A percentile compares a stretch with the other conserved stretches of the same genome.
These are phyloP conservation scores for Polyergus mexicanus DNA, from an alignment of 1,140 invertebrate species.

Conservation along the genomic window DNA sequence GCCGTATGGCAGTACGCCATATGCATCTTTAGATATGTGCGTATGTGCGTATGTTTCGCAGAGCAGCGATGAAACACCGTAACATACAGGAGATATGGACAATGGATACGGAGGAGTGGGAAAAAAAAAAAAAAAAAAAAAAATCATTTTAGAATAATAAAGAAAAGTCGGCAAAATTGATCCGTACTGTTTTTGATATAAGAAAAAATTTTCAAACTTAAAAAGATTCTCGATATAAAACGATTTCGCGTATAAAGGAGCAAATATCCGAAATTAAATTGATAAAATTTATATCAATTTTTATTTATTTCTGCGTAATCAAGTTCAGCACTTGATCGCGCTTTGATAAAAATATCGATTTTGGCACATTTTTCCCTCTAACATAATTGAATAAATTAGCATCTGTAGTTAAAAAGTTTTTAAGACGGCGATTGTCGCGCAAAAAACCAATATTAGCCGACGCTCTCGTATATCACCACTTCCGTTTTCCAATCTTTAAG, in stretches of 20 bases:
- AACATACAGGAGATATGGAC: slow-evolving; percentile 54
- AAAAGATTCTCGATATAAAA: no score
- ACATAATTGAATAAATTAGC: slow-evolving; percentile 12
- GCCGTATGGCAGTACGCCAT: not conserved
- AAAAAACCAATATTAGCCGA: not conserved
- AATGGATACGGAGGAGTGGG: slow-evolving; percentile 36
- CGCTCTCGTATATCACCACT: not conserved
- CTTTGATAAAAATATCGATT: no score
- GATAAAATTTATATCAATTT: no score
- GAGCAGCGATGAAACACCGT: slow-evolving; percentile 43
- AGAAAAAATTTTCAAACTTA: no score
- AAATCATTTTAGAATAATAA: not conserved
- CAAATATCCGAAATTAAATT: no score
- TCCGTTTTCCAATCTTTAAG: slow-evolving; percentile 16
- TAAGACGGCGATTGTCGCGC: not conserved
- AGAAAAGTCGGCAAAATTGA: no score
- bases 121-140: slow-evolving; percentile 39
- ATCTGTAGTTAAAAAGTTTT: not conserved
- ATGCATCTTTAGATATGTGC: slow-evolving; percentile 14
- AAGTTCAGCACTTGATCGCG: no score
- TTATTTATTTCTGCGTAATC: no score
- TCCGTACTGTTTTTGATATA: no score
- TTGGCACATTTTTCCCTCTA: no score
- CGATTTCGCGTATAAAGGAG: no score
- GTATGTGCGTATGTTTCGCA: slow-evolving; percentile 2